Evolutionary conservation across 2,797 vertebrate species (phyloP).

Genomic region (Danionella dracula): DNA sequence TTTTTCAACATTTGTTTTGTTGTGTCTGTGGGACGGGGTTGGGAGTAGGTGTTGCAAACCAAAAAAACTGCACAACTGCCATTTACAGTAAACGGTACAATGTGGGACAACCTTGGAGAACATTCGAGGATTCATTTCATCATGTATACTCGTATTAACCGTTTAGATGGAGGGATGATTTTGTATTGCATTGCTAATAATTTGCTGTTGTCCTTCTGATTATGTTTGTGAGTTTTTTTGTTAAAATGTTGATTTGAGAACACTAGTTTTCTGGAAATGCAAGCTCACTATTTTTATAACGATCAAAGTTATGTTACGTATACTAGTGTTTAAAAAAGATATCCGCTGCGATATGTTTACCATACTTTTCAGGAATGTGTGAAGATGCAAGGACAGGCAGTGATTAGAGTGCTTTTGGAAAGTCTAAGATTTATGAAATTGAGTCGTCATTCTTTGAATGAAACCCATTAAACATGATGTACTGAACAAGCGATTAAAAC

Average conservation of each 20-base stretch:
- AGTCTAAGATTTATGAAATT: background rate
- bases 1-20: conserved; percentile 16
- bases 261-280: conserved; percentile 34
- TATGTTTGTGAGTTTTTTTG: conserved; percentile 36
- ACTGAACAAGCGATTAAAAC: conserved; percentile 36
- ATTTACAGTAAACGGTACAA: conserved; percentile 41
- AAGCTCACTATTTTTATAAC: conserved; percentile 52
- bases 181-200: conserved; percentile 27
- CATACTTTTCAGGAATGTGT: conserved; percentile 2
- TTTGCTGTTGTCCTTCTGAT: conserved; percentile 25
- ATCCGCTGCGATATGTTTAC: conserved; percentile 1
- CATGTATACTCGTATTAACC: conserved; percentile 24
- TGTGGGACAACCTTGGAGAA: background rate
- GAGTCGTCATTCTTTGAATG: no score
- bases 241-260: conserved; percentile 32
- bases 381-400: background rate
- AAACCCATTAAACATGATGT: background rate
- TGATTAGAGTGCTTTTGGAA: background rate
- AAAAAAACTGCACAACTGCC: conserved; percentile 49
- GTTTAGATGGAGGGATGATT: conserved; percentile 31
- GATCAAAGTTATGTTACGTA: conserved; percentile 36
- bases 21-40: conserved; percentile 43
- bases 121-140: conserved; percentile 10
- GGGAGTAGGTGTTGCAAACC: conserved; percentile 48
- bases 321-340: conserved; percentile 31